These are phyloP conservation scores for Diloba caeruleocephala DNA, from an alignment of 2,888 invertebrate genomes.

Conservation along the genomic window DNA sequence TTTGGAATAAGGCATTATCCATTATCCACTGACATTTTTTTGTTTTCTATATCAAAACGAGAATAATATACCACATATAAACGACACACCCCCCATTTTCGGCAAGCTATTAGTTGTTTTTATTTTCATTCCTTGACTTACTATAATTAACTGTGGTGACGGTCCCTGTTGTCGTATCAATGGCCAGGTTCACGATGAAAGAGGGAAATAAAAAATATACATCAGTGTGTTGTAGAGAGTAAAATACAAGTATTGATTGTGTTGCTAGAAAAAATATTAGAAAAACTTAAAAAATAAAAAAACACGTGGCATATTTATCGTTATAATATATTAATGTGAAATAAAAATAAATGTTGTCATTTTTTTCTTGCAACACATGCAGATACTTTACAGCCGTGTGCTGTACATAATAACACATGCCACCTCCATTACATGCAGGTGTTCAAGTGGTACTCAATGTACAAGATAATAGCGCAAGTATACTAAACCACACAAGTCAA, in stretches of 20 bases:
- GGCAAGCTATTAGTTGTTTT: constrained; percentile 43
- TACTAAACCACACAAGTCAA: constrained; percentile 26
- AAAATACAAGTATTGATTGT: constrained; percentile 19
- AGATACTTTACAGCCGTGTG: constrained; percentile 51
- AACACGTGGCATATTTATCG: no score
- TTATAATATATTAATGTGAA: no score
- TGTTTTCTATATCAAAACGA: constrained; percentile 5
- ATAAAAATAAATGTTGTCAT: background rate
- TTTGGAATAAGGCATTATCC: no score
- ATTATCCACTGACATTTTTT: no score
- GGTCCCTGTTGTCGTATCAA: constrained; percentile 78
- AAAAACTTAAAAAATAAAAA: background rate
- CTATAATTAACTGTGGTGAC: constrained; percentile 87
- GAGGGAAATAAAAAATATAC: constrained; percentile 69
- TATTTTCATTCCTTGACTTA: constrained; percentile 70
- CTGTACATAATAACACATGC: constrained; percentile 61
- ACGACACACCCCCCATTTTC: constrained; percentile 17
- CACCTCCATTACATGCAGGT: constrained; percentile 62
- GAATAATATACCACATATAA: constrained; percentile 54
- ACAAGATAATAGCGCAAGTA: constrained; percentile 41
- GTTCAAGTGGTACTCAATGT: constrained; percentile 42
- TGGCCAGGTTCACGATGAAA: constrained; percentile 63
- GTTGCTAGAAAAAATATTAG: constrained; percentile 59
- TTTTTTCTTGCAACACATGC: constrained; percentile 51
- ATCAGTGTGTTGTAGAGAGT: constrained; percentile 60